Conservation (phyloP, 2,888 invertebrate species). For the Apoda limacodes region DNA sequence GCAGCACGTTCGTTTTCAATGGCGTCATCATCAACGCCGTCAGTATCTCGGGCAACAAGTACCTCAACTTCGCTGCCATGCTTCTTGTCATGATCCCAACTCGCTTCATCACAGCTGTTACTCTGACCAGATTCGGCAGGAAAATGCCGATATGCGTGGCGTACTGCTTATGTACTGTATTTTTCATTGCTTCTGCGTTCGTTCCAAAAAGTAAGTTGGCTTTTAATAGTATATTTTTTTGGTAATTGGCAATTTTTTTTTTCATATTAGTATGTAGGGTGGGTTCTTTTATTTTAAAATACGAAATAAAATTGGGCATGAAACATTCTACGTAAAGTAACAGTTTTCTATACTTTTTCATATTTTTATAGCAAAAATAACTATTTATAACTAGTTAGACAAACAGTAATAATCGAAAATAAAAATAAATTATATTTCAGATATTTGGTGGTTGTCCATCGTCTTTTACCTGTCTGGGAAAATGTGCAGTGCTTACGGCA, state of each 20-base stretch:
- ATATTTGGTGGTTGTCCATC: slow-evolving; percentile 50
- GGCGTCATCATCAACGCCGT: slow-evolving; percentile 82
- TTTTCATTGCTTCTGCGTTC: slow-evolving; percentile 67
- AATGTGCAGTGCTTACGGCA: slow-evolving; percentile 75
- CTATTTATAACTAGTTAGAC: too few species aligned
- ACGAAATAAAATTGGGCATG: too few species aligned
- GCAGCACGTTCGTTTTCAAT: slow-evolving; percentile 80
- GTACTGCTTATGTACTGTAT: slow-evolving; percentile 54
- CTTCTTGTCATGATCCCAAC: slow-evolving; percentile 76
- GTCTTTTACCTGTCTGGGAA: slow-evolving; percentile 72
- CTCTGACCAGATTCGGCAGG: slow-evolving; percentile 74
- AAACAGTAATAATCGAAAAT: not conserved
- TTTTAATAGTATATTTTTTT: too few species aligned
- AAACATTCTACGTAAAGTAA: too few species aligned
- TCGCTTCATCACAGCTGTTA: slow-evolving; percentile 50
- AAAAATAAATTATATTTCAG: too few species aligned
- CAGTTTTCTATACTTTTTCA: too few species aligned
- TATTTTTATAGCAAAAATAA: too few species aligned
- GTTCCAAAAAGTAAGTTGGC: slow-evolving; percentile 65
- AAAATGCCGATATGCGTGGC: slow-evolving; percentile 51
- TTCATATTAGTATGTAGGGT: too few species aligned
- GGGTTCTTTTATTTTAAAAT: too few species aligned
- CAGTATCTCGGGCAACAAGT: slow-evolving; percentile 79
- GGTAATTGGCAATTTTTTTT: too few species aligned
- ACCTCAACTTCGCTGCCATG: slow-evolving; percentile 78